These are phyloP conservation scores for Coreoperca whiteheadi DNA, from an alignment of 2,113 vertebrate genomes.

Conservation along the genomic window DNA sequence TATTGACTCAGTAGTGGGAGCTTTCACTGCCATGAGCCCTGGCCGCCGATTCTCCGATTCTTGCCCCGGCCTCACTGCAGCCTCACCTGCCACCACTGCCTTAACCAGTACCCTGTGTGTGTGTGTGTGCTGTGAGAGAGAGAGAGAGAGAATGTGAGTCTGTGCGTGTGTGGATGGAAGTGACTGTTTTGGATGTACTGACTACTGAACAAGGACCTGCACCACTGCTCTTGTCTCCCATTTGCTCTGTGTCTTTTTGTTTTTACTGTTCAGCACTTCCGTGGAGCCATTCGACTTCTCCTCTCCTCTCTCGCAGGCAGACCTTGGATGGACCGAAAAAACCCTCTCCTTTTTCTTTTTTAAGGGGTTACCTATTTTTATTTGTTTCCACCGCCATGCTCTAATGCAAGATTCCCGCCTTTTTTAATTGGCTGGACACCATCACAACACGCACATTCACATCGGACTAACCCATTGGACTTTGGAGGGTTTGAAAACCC, in stretches of 20 bases:
- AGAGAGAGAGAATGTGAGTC: constrained; percentile 11
- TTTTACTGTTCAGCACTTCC: constrained; percentile 58
- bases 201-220: constrained; percentile 78
- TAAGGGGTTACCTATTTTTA: constrained; percentile 35
- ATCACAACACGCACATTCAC: constrained; percentile 28
- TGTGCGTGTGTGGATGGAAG: constrained; percentile 52
- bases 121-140: constrained; percentile 14
- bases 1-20: constrained; percentile 70
- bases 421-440: constrained; percentile 34
- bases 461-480: constrained; percentile 41
- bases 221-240: constrained; percentile 66
- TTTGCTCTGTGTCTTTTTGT: constrained; percentile 48
- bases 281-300: constrained; percentile 37
- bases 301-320: constrained; percentile 24
- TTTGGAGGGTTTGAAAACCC: constrained; percentile 30
- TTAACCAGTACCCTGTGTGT: constrained; percentile 87
- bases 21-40: constrained; percentile 87
- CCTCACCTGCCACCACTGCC: constrained; percentile 92
- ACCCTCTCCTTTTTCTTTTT: constrained; percentile 1
- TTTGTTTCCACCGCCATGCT: constrained; percentile 13
- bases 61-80: constrained; percentile 77
- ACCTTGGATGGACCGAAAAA: background rate
- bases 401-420: constrained; percentile 21
- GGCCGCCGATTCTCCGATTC: constrained; percentile 57
- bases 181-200: constrained; percentile 81